A percentile compares a stretch with the other conserved stretches of the same genome.
These are phyloP conservation scores for Zosterops hypoxanthus DNA, from an alignment of 2,113 vertebrate genomes.

Conservation along the genomic window DNA sequence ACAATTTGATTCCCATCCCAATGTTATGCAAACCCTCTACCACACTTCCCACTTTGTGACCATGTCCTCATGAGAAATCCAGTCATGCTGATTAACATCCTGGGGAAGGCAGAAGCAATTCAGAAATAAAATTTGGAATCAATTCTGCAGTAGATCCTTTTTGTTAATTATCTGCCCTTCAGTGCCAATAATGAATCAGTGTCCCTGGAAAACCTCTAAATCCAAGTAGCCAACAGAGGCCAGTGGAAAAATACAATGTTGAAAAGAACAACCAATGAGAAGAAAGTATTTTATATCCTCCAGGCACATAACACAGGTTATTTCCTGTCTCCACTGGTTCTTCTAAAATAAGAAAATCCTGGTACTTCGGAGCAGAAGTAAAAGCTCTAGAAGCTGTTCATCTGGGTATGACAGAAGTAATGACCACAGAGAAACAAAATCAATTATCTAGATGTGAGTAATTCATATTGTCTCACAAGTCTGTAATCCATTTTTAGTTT, in stretches of 20 bases:
- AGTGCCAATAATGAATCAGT: background rate
- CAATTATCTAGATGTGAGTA: background rate
- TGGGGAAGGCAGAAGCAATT: background rate
- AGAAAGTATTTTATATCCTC: background rate
- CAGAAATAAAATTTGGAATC: background rate
- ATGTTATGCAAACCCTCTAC: background rate
- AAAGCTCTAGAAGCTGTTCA: background rate
- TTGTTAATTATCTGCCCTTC: background rate
- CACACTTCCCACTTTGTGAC: background rate
- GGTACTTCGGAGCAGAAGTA: background rate
- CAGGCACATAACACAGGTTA: background rate
- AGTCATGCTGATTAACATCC: background rate
- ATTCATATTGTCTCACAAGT: background rate
- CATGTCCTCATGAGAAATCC: background rate
- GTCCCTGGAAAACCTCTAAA: background rate
- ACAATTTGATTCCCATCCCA: background rate
- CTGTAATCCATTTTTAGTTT: background rate
- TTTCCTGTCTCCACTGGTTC: background rate
- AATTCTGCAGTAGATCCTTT: background rate
- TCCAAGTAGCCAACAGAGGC: background rate
- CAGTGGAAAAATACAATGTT: background rate
- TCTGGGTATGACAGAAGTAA: background rate
- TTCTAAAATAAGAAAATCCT: background rate
- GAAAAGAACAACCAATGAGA: background rate
- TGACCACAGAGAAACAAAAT: background rate